phyloP scores from a whole-genome alignment of 2,113 vertebrate genomes.

The Telmatochromis sp. region DNA sequence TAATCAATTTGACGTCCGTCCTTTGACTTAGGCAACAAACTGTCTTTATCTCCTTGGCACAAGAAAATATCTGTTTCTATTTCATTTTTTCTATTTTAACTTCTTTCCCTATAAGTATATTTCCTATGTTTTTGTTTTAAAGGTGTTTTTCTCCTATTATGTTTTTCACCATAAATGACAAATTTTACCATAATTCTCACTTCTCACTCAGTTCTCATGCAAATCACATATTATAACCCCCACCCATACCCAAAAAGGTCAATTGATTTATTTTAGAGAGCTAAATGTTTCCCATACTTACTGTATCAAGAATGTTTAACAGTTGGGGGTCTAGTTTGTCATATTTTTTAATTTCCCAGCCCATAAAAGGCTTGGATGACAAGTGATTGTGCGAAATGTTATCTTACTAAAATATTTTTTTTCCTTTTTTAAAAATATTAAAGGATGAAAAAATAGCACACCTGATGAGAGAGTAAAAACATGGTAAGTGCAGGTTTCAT shows the following conservation, averaged over 20 bases:
- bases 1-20: background rate
- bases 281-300: background rate
- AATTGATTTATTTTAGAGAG: background rate
- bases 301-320: background rate
- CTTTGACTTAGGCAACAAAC: background rate
- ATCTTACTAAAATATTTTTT: background rate
- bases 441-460: background rate
- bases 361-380: background rate
- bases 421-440: background rate
- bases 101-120: background rate
- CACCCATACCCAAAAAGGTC: background rate
- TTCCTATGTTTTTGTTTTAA: background rate
- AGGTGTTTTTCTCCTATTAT: background rate
- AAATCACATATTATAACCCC: background rate
- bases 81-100: background rate
- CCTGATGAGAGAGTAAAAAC: background rate
- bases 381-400: background rate
- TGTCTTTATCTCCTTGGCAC: background rate
- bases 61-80: background rate
- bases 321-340: background rate
- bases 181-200: background rate
- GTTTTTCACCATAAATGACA: background rate
- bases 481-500: background rate
- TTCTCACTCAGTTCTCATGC: background rate
- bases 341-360: background rate